Base-by-base conservation (phyloP, 1,140 invertebrate species). In the Periplaneta americana region DNA sequence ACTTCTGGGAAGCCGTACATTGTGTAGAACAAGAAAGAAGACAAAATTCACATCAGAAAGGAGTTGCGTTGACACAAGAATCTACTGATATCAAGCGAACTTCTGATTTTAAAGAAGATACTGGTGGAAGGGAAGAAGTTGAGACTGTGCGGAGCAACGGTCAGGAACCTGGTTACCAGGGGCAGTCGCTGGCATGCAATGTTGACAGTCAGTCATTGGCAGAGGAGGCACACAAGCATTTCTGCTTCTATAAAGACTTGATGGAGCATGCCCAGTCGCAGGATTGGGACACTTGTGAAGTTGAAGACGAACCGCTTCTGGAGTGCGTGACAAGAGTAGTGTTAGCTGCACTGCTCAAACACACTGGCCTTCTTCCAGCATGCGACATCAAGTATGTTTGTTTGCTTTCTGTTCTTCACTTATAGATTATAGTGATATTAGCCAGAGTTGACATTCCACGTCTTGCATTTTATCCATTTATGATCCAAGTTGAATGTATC, bases 271-370 rank as follows among this genome's bases (percentile, higher is more conserved):
- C 85, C 28, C 85, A 86, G 79, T 82, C 87, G 81, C 86, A 89
- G 86, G 88, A 90, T 81, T 91, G 88, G 87, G 89, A 91, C 84
- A 89, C 89, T 0, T 88, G 87, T 86, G 89, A 90, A 79, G 81
- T 89, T 22, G 83, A 87, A 35, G 88, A 90, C 81, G 88, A 90
- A 66, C 85, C 85, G 22, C 83, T 91, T 32, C 83, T 92, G 39
- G 90, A 92, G 37, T 86, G 86, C 18, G 88, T 91, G 13, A 87
- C 90, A 5, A 85, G 90, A 80, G 88, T 91, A 80, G 87, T 91
- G 81, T 84, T 93, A 33, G 88, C 91, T n/a, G 88, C 89, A 13
- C 84, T 91, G 22, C 84, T 93, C 8, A 91, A 91, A 84, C 91
- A 92, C 80, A 89, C 89, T 28, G 90, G 90, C 17, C 84, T 89